phyloP scores from a whole-genome alignment of 2,113 vertebrate species.

The Baryphthengus martii region DNA sequence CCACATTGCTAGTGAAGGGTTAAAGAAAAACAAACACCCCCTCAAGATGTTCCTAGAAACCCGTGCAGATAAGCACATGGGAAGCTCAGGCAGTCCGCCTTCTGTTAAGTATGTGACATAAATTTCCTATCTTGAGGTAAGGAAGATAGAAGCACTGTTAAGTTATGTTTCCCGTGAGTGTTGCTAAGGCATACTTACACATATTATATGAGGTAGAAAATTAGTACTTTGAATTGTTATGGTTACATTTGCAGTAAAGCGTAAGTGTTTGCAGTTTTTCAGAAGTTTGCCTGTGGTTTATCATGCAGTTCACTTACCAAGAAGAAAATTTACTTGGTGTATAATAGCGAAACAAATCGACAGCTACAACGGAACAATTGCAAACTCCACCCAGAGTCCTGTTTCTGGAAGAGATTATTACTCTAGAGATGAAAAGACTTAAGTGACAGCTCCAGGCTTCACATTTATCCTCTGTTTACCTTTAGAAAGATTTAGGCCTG shows the following conservation, averaged over 20 bases:
- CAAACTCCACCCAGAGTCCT: background rate
- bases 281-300: conserved; percentile 46
- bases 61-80: conserved; percentile 46
- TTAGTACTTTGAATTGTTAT: conserved; percentile 66
- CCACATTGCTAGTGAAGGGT: background rate
- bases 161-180: conserved; percentile 68
- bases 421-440: background rate
- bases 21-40: conserved; percentile 43
- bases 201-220: conserved; percentile 65
- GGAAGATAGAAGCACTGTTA: conserved; percentile 50
- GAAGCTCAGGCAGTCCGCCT: conserved; percentile 22
- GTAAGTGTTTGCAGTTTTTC: conserved; percentile 68
- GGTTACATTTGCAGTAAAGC: conserved; percentile 57
- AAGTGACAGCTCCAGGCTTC: background rate
- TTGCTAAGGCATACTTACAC: conserved; percentile 61
- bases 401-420: background rate
- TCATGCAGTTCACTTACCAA: conserved; percentile 44
- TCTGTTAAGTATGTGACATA: conserved; percentile 60
- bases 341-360: conserved; percentile 2
- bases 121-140: conserved; percentile 62
- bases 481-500: background rate
- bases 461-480: background rate
- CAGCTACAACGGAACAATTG: background rate
- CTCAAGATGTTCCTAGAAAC: conserved; percentile 40
- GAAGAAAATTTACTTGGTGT: conserved; percentile 57